Evolutionary conservation across 1,140 invertebrate species (phyloP).

Genomic region (Hyphantria cunea): DNA sequence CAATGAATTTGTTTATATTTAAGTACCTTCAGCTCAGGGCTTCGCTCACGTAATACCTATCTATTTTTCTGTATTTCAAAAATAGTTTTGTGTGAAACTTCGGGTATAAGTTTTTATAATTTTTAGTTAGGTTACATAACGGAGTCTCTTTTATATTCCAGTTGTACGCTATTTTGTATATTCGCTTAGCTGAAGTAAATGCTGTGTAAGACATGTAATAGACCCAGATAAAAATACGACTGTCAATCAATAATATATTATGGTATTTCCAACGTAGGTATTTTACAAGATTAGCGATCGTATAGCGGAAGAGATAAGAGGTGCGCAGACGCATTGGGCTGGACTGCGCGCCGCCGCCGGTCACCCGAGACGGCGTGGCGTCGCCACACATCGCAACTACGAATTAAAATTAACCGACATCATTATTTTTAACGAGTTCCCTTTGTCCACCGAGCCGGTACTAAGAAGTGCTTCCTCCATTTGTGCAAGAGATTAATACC

Average conservation of each 20-base stretch:
- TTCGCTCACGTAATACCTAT: background rate
- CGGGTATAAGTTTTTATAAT: too few species aligned
- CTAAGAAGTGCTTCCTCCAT: slow-evolving; percentile 31
- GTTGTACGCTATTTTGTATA: background rate
- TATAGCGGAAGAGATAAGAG: slow-evolving; percentile 46
- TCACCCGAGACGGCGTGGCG: slow-evolving; percentile 60
- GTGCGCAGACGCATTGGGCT: slow-evolving; percentile 1
- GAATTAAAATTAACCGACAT: slow-evolving; percentile 39
- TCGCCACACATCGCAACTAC: slow-evolving; percentile 32
- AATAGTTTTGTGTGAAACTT: too few species aligned
- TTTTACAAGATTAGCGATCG: slow-evolving; percentile 26
- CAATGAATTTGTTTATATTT: slow-evolving; percentile 2
- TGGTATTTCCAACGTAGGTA: slow-evolving; percentile 27
- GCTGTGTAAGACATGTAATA: slow-evolving; percentile 5
- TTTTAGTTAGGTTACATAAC: too few species aligned
- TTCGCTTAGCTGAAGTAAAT: background rate
- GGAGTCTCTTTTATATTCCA: too few species aligned
- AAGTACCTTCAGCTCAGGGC: background rate
- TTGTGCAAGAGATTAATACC: slow-evolving; percentile 28
- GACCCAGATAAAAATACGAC: slow-evolving; percentile 6
- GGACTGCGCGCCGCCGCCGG: slow-evolving; percentile 3
- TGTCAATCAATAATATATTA: slow-evolving; percentile 16
- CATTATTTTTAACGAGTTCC: slow-evolving; percentile 45
- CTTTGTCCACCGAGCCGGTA: slow-evolving; percentile 35
- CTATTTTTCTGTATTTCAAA: too few species aligned